Evolutionary conservation across 2,113 vertebrate species (phyloP).

Genomic region (Heteronetta atricapilla): DNA sequence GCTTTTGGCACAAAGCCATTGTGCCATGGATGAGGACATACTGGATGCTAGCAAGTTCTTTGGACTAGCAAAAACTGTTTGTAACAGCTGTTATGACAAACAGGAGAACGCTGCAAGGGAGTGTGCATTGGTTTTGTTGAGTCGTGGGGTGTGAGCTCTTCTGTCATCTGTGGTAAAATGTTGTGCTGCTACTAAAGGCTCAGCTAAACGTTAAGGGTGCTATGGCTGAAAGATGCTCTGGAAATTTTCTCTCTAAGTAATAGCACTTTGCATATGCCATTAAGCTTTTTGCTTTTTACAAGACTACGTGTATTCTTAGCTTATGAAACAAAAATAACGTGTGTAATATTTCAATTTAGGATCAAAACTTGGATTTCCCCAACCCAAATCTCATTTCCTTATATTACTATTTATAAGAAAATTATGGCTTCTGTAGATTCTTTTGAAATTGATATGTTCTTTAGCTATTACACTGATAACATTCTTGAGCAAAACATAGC

Average conservation of each 20-base stretch:
- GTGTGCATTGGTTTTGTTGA: accelerated
- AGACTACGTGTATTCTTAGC: background rate
- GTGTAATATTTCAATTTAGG: background rate
- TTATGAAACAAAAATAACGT: background rate
- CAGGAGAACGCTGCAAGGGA: accelerated
- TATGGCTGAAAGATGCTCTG: background rate
- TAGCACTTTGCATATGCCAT: accelerated
- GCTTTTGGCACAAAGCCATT: accelerated
- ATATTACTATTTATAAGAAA: background rate
- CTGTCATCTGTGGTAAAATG: accelerated
- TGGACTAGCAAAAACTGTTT: accelerated
- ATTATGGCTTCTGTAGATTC: background rate
- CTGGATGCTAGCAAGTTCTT: background rate
- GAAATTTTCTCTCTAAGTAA: background rate
- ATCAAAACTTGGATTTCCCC: background rate
- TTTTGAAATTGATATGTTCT: background rate
- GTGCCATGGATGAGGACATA: accelerated
- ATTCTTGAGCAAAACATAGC: background rate
- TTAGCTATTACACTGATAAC: background rate
- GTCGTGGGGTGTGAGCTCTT: no score
- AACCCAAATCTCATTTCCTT: background rate
- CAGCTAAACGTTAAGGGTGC: background rate
- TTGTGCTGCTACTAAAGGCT: accelerated
- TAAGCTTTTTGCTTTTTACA: background rate
- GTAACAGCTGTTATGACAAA: background rate